phyloP scores from a whole-genome alignment of 1,140 invertebrate species.

The Zaprionus davidi region DNA sequence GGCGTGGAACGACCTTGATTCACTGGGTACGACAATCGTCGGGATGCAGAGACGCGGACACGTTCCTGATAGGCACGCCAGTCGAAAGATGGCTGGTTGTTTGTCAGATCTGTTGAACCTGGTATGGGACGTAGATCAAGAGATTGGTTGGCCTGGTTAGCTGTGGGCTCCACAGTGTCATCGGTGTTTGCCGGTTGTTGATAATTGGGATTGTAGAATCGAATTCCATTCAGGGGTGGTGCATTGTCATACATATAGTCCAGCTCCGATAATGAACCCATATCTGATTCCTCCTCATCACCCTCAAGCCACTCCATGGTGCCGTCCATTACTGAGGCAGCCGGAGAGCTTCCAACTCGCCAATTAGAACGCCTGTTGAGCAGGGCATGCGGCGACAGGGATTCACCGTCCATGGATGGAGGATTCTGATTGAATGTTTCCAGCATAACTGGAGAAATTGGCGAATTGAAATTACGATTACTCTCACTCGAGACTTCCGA shows the following conservation, averaged over 20 bases:
- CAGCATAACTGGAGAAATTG: background rate
- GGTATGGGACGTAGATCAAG: conserved; percentile 32
- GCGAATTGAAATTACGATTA: background rate
- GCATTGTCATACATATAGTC: background rate
- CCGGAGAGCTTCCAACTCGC: background rate
- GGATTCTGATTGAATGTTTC: background rate
- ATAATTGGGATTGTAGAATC: conserved; percentile 17
- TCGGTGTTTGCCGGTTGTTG: background rate
- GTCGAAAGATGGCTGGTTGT: background rate
- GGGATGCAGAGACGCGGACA: background rate
- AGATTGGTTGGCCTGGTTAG: background rate
- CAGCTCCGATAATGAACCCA: background rate
- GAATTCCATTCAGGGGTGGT: background rate
- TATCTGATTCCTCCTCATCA: background rate
- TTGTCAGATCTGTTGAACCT: conserved; percentile 36
- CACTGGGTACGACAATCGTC: background rate
- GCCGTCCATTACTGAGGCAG: background rate
- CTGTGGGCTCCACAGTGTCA: background rate
- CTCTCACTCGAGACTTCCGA: background rate
- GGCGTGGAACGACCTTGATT: background rate
- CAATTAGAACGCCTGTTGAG: background rate
- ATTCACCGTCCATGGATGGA: background rate
- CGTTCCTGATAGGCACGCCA: conserved; percentile 9
- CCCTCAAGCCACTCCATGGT: background rate
- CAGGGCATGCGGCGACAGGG: background rate